Evolutionary conservation across 2,113 vertebrate genomes (phyloP).

Genomic region (Tyto alba): DNA sequence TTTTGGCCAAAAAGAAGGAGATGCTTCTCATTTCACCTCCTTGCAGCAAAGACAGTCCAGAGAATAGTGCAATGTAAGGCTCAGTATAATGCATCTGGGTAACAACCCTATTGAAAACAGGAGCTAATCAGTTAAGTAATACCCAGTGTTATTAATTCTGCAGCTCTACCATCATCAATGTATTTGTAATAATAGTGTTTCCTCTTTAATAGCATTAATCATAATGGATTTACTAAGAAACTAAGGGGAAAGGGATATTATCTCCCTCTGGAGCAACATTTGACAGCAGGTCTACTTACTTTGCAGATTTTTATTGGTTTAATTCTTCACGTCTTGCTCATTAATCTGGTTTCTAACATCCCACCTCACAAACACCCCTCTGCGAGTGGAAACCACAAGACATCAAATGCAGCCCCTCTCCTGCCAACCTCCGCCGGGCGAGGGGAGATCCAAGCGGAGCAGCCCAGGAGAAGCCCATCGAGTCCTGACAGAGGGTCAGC

Average conservation of each 20-base stretch:
- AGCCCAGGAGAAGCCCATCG: neutral
- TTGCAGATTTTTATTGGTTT: neutral
- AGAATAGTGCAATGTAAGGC: neutral
- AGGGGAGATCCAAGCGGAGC: neutral
- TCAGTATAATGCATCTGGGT: neutral
- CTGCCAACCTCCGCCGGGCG: fast-evolving
- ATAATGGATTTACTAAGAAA: conserved; percentile 33
- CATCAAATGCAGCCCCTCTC: neutral
- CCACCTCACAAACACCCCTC: neutral
- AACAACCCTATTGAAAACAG: neutral
- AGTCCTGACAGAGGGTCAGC: neutral
- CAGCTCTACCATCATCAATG: conserved; percentile 7
- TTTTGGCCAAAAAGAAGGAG: neutral
- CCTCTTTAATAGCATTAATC: conserved; percentile 37
- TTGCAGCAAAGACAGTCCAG: neutral
- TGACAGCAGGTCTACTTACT: neutral
- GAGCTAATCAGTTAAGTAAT: conserved; percentile 37
- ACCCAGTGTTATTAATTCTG: conserved; percentile 28
- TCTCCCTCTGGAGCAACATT: neutral
- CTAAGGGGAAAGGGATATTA: conserved; percentile 15
- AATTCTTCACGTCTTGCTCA: neutral
- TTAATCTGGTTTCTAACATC: neutral
- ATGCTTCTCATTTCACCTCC: neutral
- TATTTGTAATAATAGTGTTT: conserved; percentile 41
- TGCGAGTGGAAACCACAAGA: neutral